Conservation (phyloP, 2,797 vertebrate genomes). For the Poeciliopsis turneri region DNA sequence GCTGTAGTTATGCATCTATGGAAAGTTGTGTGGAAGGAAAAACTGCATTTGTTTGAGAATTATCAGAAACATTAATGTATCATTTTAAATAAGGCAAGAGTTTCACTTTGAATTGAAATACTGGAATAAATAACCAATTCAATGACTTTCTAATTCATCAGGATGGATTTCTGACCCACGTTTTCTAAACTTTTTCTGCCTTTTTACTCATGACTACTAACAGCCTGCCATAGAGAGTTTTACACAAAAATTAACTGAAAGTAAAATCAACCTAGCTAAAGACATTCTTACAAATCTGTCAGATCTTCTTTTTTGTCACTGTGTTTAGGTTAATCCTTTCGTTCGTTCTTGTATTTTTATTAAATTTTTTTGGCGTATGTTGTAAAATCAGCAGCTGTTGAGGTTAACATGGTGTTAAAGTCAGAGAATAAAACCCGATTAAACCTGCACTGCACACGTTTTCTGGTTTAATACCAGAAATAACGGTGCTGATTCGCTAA, state of each 20-base stretch:
- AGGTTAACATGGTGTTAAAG: conserved; percentile 65
- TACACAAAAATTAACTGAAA: conserved; percentile 39
- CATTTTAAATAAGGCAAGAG: neutral
- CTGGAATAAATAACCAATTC: neutral
- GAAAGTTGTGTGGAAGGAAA: neutral
- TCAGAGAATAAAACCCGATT: conserved; percentile 33
- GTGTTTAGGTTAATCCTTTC: conserved; percentile 6
- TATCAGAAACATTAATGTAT: neutral
- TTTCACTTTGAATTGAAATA: neutral
- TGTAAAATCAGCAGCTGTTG: conserved; percentile 49
- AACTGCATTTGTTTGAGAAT: neutral
- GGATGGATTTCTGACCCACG: conserved; percentile 50
- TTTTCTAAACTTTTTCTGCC: conserved; percentile 44
- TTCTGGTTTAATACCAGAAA: conserved; percentile 51
- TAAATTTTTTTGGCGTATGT: conserved; percentile 26
- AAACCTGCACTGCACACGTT: conserved; percentile 57
- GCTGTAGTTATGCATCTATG: neutral
- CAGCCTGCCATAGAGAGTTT: conserved; percentile 40
- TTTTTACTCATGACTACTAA: conserved; percentile 42
- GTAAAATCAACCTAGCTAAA: conserved; percentile 36
- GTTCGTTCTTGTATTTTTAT: neutral
- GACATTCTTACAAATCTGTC: conserved; percentile 43
- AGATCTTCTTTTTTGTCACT: neutral
- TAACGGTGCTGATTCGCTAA: conserved; percentile 39
- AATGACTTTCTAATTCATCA: neutral